Evolutionary conservation across 2,888 invertebrate genomes (phyloP), one percentile per base, ranked within the genome.

Genomic region (Drosophila ustulata): DNA sequence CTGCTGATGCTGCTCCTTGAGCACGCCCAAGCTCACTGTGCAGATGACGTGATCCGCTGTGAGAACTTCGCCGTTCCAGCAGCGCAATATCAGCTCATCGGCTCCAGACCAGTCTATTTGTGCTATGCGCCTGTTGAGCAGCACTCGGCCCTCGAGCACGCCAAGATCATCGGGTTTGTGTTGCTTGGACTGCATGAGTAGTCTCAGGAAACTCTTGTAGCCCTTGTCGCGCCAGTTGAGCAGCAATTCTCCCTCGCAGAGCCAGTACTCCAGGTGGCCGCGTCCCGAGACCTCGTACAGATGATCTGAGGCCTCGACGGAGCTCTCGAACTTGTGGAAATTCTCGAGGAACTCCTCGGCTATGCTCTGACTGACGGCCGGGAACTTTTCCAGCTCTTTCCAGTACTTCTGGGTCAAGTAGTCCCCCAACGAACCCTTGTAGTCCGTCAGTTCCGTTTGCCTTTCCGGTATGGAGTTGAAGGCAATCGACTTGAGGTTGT

Each of bases 221-320:
- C 96, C 96, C 69, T 93, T 94, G 57, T 94, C 94, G 78, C 95
- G 96, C 97, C 96, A 97, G 84, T 95, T 94, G 3, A 96, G 92
- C 79, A 95, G 91, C 13, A 93, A 92, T 85, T 96, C 95, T 0
- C 97, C 97, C 7, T 95, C 94, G 88, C 96, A 96, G 0, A 93
- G 92, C 94, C 94, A 93, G 86, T 95, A 95, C 72, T 95, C 94
- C 1, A 93, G 90, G 41, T 95, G 92, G 0, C 95, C 95, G 66
- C 92, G 92, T 0, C 95, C 93, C 0, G 97, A 96, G 50, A 96
- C 94, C 45, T 95, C 93, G 92, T 94, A 93, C 94, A 96, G 93
- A 90, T 94, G 90, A 93, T 94, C 93, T 75, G 95, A 93, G 57
- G 95, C 94, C 92, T 96, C 94, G 89, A 92, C 80, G 0, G 92